A percentile compares a stretch with the other conserved stretches of the same genome.
Conservation (phyloP, 2,888 invertebrate genomes). For the Encarsia formosa region DNA sequence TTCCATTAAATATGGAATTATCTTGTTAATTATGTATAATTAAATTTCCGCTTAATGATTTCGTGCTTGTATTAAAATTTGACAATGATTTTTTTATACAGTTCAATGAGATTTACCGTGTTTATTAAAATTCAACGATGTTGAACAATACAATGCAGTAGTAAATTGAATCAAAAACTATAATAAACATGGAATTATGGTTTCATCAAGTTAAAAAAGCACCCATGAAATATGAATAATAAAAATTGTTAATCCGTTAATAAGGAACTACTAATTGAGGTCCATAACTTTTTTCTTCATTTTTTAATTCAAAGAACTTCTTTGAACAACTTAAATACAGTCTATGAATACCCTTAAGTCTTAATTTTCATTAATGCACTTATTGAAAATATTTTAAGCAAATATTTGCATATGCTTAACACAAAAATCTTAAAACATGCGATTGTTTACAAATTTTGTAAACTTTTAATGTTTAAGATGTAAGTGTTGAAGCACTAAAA, state of each 20-base stretch:
- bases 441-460: slow-evolving; percentile 19
- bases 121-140: background rate
- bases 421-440: slow-evolving; percentile 8
- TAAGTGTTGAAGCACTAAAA: too few relatives aligned
- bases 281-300: slow-evolving; percentile 3
- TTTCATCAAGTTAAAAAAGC: slow-evolving; percentile 12
- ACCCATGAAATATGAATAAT: slow-evolving; percentile 8
- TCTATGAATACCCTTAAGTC: slow-evolving; percentile 21
- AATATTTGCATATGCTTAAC: slow-evolving; percentile 14
- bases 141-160: background rate
- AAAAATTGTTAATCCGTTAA: slow-evolving; percentile 14
- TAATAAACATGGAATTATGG: slow-evolving; percentile 7
- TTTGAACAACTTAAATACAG: slow-evolving; percentile 23
- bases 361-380: slow-evolving; percentile 22
- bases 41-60: slow-evolving; percentile 26
- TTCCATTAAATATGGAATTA: slow-evolving; percentile 26
- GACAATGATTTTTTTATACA: slow-evolving; percentile 9
- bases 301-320: slow-evolving; percentile 10
- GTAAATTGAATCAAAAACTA: slow-evolving; percentile 8
- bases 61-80: slow-evolving; percentile 21
- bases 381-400: slow-evolving; percentile 19
- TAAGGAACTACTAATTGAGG: slow-evolving; percentile 18
- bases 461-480: slow-evolving; percentile 12
- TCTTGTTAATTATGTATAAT: slow-evolving; percentile 27
- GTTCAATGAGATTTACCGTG: slow-evolving; percentile 5